Percentiles rank a stretch among this genome's conserved stretches.
Conservation (phyloP, 1,140 invertebrate species). For the Schlechtendalia chinensis region DNA sequence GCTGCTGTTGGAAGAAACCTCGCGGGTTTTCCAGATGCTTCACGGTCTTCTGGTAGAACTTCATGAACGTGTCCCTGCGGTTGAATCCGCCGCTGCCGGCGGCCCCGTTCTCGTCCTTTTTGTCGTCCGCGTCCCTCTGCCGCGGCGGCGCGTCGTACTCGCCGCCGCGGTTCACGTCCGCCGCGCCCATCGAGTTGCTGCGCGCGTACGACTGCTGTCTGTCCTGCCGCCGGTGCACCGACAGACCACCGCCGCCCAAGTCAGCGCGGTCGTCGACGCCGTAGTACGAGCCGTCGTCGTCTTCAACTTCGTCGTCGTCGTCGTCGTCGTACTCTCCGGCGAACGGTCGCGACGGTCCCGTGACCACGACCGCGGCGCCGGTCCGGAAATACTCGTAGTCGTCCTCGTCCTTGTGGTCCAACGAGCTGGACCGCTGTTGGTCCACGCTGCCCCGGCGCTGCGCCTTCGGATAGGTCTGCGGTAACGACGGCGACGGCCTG, state of each 20-base stretch:
- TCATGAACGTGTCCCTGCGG: constrained; percentile 52
- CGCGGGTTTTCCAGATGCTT: constrained; percentile 48
- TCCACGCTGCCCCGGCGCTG: not conserved
- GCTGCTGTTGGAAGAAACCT: constrained; percentile 57
- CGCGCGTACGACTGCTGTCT: not conserved
- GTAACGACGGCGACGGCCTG: constrained; percentile 55
- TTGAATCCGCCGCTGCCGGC: constrained; percentile 40
- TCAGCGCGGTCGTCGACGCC: not conserved
- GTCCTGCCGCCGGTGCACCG: not conserved
- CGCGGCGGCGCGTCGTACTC: not conserved
- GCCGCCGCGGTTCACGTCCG: not conserved
- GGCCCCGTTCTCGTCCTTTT: too few species aligned
- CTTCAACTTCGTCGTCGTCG: not conserved
- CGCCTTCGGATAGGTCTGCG: not conserved
- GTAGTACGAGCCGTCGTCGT: not conserved
- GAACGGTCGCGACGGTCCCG: not conserved
- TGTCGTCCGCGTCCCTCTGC: not conserved
- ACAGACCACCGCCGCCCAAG: too few species aligned
- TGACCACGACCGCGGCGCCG: too few species aligned
- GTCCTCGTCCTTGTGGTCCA: constrained; percentile 6
- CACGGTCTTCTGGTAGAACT: constrained; percentile 51
- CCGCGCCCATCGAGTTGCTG: not conserved
- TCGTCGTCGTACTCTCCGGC: not conserved
- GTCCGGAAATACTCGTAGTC: not conserved
- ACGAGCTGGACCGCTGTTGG: constrained; percentile 13